Conservation (phyloP, 2,888 invertebrate species). For the Tortrix viridana region DNA sequence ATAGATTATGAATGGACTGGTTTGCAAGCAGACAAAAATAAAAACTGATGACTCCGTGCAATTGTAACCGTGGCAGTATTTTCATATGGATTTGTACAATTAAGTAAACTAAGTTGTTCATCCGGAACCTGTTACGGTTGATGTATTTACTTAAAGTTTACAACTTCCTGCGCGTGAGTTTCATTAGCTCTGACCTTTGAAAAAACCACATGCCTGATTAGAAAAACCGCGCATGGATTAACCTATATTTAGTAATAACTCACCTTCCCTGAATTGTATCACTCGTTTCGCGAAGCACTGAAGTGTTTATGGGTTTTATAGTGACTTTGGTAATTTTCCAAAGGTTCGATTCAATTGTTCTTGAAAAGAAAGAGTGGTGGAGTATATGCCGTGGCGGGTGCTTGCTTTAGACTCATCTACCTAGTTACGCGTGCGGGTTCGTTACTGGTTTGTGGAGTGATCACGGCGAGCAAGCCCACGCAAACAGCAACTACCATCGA, state of each 20-base stretch:
- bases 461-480: background rate
- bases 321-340: too few relatives aligned
- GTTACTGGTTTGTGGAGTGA: background rate
- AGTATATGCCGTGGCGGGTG: background rate
- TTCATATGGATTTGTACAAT: slow-evolving; percentile 48
- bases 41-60: slow-evolving; percentile 25
- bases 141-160: slow-evolving; percentile 67
- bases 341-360: too few relatives aligned
- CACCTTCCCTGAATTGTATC: too few relatives aligned
- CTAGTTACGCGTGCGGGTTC: background rate
- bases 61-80: slow-evolving; percentile 35
- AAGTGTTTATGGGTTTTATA: too few relatives aligned
- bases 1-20: slow-evolving; percentile 35
- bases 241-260: slow-evolving; percentile 44
- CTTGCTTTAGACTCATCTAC: background rate
- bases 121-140: slow-evolving; percentile 64
- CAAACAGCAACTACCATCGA: too few relatives aligned
- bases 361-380: background rate
- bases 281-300: too few relatives aligned
- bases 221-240: slow-evolving; percentile 40
- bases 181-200: slow-evolving; percentile 57
- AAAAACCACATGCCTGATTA: slow-evolving; percentile 39
- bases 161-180: slow-evolving; percentile 56
- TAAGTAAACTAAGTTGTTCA: slow-evolving; percentile 62
- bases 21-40: slow-evolving; percentile 30